Evolutionary conservation across 2,797 vertebrate species (phyloP), one percentile per base, ranked within the genome.

Genomic region (Lacerta viridis): DNA sequence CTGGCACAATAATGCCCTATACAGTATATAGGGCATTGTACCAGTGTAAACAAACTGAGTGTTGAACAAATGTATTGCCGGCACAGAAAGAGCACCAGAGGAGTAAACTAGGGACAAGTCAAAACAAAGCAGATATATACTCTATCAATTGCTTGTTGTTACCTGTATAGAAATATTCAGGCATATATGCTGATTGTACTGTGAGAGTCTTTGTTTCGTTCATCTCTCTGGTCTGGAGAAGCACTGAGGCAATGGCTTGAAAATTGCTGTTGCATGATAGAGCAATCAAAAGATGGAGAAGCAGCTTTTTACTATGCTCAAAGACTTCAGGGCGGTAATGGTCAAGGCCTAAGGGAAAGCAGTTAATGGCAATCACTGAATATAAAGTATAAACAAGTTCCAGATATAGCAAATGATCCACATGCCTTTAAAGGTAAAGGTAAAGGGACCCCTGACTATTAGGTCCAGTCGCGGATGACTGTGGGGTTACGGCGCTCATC

Each of bases 241-340:
- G 97, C 80, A 99, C 98, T 1, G 99, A 99, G 11, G 99, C 99
- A 77, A 99, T 98, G 76, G 98, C 96, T 94, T 99, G 99, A 94
- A 99, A 99, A 95, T 98, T 99, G 96, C 98, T 98, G 93, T 99
- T 99, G 95, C 99, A 99, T 89, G 98, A 99, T 0, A 99, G 97
- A 0, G 98, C 98, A 69, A 99, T 99, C 93, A 99, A 97, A 92
- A 99, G 98, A 93, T 99, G 99, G 71, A 99, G 98, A 20, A 99
- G 97, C 88, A 99, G 96, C 71, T 98, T 98, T 92, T 98, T 99
- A 97, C 99, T 99, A 96, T 99, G 99, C 93, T 99, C 99, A 93
- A 99, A 99, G 91, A 99, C 99, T 95, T 99, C 99, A 0, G 98
- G 98, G 66, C 99, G 97, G 94, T 99, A 99, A 96, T 99, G 99